Evolutionary conservation across 1,140 invertebrate genomes (phyloP).

Genomic region (Melanaphis sacchari): DNA sequence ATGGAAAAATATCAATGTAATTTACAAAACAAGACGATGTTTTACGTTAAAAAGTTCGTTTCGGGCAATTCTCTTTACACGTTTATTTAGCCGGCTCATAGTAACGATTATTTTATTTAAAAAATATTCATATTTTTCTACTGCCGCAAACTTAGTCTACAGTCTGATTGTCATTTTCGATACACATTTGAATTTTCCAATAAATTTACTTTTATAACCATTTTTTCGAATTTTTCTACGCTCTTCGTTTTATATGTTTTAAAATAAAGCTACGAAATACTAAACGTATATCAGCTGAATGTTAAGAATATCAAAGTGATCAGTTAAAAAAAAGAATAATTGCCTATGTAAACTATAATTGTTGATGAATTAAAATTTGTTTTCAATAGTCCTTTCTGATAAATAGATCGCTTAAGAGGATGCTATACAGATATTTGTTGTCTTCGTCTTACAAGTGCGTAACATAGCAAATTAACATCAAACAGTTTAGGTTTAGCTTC

Average conservation of each 20-base stretch:
- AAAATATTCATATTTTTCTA: not conserved
- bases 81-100: not conserved
- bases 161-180: not conserved
- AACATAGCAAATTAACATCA: no score
- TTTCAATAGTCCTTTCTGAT: no score
- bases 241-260: not conserved
- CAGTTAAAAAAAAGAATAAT: no score
- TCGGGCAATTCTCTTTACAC: not conserved
- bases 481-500: no score
- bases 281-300: no score
- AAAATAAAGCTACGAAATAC: not conserved
- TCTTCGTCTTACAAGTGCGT: no score
- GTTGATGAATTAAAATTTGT: no score
- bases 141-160: not conserved
- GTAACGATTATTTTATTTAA: not conserved
- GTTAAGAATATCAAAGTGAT: no score
- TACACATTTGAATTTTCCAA: not conserved
- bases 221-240: not conserved
- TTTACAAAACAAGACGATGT: not conserved
- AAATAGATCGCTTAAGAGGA: no score
- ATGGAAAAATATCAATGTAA: not conserved
- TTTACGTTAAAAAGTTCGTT: not conserved
- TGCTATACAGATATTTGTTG: no score
- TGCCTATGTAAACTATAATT: no score
- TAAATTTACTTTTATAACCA: no score